Conservation (phyloP, 2,888 invertebrate species). For the Andrena hattorfiana region DNA sequence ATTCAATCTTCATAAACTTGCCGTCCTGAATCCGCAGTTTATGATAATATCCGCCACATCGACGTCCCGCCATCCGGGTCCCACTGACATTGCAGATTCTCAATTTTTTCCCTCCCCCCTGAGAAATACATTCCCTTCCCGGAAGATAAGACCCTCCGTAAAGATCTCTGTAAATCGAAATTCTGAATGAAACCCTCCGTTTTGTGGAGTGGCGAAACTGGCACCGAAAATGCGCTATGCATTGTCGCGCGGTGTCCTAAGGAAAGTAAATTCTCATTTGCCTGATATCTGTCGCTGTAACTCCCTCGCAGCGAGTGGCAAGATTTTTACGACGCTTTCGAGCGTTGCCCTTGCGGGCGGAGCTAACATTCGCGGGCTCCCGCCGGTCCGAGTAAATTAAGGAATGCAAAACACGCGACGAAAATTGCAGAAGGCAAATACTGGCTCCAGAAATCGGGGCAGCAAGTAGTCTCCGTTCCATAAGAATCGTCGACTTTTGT, state of each 20-base stretch:
- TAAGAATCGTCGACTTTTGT: not conserved
- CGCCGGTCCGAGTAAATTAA: not conserved
- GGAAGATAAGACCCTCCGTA: not conserved
- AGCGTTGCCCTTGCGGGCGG: not conserved
- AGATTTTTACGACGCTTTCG: conserved; percentile 1
- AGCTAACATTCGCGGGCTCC: not conserved
- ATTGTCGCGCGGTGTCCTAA: conserved; percentile 8
- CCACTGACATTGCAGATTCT: conserved; percentile 58
- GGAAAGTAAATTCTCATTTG: conserved; percentile 29
- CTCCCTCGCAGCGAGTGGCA: conserved; percentile 8
- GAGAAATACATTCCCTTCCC: conserved; percentile 6
- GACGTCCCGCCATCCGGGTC: conserved; percentile 17
- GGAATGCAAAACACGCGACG: not conserved
- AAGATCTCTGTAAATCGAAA: not conserved
- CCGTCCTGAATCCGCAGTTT: conserved; percentile 59
- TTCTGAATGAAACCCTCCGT: not conserved
- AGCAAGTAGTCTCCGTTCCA: too few relatives aligned
- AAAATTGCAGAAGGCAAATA: too few relatives aligned
- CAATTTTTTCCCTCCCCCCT: not conserved
- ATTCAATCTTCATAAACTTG: conserved; percentile 74
- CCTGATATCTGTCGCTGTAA: conserved; percentile 12
- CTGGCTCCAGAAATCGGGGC: too few relatives aligned
- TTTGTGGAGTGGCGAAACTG: not conserved
- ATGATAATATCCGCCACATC: conserved; percentile 61
- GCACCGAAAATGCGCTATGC: conserved; percentile 1